Conservation (phyloP, 2,113 vertebrate species). For the Myanophis thanlyinensis region DNA sequence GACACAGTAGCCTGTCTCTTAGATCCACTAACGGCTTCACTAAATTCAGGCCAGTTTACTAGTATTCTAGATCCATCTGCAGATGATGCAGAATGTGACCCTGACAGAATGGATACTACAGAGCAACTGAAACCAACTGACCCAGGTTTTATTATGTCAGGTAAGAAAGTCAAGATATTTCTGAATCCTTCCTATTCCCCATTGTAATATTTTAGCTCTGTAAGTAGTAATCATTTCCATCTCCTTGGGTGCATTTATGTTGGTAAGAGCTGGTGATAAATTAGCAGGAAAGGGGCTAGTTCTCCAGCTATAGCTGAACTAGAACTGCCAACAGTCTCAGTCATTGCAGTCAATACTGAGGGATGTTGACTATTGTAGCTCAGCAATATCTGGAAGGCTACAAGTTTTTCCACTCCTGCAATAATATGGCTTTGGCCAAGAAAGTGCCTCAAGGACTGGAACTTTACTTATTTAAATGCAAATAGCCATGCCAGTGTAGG, state of each 20-base stretch:
- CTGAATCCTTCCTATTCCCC: background rate
- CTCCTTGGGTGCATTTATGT: background rate
- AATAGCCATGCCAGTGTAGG: constrained; percentile 19
- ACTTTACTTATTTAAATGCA: constrained; percentile 29
- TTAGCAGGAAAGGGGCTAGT: background rate
- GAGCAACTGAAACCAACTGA: constrained; percentile 34
- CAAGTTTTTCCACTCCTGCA: background rate
- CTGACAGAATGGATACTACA: constrained; percentile 13
- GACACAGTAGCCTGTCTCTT: constrained; percentile 35
- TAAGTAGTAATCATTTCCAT: background rate
- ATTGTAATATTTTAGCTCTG: background rate
- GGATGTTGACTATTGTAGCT: background rate
- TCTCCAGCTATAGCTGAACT: background rate
- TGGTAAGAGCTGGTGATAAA: background rate
- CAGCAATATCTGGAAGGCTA: background rate
- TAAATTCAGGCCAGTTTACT: constrained; percentile 17
- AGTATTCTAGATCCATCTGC: background rate
- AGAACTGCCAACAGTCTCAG: background rate
- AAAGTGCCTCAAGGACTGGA: constrained; percentile 9
- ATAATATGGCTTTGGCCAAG: background rate
- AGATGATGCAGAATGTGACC: constrained; percentile 1
- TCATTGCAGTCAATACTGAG: background rate
- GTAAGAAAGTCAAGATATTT: constrained; percentile 54
- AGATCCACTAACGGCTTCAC: constrained; percentile 35
- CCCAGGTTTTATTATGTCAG: constrained; percentile 52